Evolutionary conservation across 2,113 vertebrate species (phyloP).

Genomic region (Rhipidura dahli): DNA sequence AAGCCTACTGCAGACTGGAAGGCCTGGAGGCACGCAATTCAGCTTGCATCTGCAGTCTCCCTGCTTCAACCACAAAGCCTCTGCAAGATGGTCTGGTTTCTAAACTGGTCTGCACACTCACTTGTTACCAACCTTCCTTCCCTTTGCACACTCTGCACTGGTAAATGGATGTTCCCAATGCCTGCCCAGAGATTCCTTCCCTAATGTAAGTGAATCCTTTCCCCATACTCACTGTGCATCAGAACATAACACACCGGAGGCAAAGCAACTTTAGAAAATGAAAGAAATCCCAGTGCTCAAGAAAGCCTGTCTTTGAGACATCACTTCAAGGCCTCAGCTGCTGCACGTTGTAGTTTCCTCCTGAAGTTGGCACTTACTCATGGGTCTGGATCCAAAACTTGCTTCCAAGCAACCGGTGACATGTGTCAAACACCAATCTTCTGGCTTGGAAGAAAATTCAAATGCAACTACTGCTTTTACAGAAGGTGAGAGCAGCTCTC

Average conservation of each 20-base stretch:
- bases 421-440: neutral
- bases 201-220: neutral
- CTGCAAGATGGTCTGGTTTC: neutral
- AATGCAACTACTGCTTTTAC: neutral
- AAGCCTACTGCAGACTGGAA: neutral
- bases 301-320: neutral
- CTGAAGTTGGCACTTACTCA: neutral
- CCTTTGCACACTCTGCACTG: neutral
- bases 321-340: neutral
- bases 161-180: neutral
- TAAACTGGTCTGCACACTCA: neutral
- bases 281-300: neutral
- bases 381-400: neutral
- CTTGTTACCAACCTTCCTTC: neutral
- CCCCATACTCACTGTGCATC: neutral
- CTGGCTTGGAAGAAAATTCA: neutral
- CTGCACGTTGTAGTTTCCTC: neutral
- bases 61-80: neutral
- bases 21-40: neutral
- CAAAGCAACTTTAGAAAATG: neutral
- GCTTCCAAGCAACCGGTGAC: neutral
- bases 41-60: neutral
- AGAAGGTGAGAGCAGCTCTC: neutral
- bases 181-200: neutral
- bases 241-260: neutral